Percentiles rank a stretch among this genome's conserved stretches.
These are phyloP conservation scores for Ascaphus truei DNA, from an alignment of 2,113 vertebrate species.

Conservation along the genomic window DNA sequence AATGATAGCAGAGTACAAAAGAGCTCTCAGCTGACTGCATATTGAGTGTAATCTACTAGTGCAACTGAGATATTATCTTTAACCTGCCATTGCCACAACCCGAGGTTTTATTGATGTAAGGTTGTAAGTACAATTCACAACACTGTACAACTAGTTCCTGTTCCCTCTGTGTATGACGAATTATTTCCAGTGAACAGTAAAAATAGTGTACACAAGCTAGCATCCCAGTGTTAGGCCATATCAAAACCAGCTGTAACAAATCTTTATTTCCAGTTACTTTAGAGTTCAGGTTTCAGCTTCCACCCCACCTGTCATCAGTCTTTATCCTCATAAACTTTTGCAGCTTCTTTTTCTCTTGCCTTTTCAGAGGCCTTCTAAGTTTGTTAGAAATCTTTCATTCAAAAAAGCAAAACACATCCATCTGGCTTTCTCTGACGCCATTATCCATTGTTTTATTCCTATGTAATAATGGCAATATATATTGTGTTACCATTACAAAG, in stretches of 20 bases:
- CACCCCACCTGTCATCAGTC: constrained; percentile 62
- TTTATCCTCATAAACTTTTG: constrained; percentile 52
- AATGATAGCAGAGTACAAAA: no score
- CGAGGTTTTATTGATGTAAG: no score
- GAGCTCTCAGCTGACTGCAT: no score
- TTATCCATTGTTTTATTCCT: no score
- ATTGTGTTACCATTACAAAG: not conserved
- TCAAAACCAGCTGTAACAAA: constrained; percentile 61
- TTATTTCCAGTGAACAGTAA: constrained; percentile 47
- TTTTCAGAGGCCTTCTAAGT: constrained; percentile 28
- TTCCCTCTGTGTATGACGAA: not conserved
- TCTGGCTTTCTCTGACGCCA: not conserved
- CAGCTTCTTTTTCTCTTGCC: constrained; percentile 44
- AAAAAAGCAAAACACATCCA: not conserved
- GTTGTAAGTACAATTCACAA: no score
- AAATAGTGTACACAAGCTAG: constrained; percentile 37
- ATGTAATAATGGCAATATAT: not conserved
- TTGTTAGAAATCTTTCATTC: constrained; percentile 30
- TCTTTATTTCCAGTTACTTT: constrained; percentile 63
- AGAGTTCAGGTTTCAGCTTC: constrained; percentile 59
- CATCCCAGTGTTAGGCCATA: constrained; percentile 45
- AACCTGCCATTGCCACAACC: no score
- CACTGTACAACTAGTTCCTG: no score
- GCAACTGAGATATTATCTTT: no score
- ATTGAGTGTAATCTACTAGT: no score